Percentiles rank a stretch among this genome's conserved stretches.
These are phyloP conservation scores for Tigriopus japonicus DNA, from an alignment of 1,140 invertebrate species.

Conservation along the genomic window DNA sequence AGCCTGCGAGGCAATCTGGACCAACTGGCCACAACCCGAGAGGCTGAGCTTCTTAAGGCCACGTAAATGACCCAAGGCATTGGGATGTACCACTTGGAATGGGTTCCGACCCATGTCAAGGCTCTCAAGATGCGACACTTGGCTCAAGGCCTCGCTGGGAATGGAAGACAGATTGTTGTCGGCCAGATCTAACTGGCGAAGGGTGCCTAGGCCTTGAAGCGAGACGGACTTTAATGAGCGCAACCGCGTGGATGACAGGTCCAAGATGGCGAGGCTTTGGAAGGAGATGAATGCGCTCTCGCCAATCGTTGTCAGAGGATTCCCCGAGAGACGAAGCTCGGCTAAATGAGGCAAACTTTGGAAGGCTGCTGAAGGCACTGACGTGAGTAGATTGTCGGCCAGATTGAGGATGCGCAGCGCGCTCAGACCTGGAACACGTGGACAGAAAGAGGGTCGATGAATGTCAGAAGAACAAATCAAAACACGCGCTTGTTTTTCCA, in stretches of 20 bases:
- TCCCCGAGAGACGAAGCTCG: conserved; percentile 21
- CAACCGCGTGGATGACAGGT: conserved; percentile 19
- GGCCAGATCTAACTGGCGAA: conserved; percentile 20
- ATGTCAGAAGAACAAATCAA: conserved; percentile 15
- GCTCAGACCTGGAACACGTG: conserved; percentile 21
- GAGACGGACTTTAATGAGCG: conserved; percentile 15
- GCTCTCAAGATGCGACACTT: conserved; percentile 16
- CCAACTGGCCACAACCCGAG: conserved; percentile 11
- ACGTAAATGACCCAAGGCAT: conserved; percentile 13
- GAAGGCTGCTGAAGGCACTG: conserved; percentile 15
- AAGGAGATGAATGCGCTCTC: background rate
- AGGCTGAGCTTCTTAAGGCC: conserved; percentile 15
- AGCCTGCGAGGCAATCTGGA: conserved; percentile 10
- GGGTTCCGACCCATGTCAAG: conserved; percentile 17
- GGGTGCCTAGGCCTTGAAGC: conserved; percentile 20
- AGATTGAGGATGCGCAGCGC: conserved; percentile 20
- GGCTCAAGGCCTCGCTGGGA: conserved; percentile 18
- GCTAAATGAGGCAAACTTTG: conserved; percentile 17
- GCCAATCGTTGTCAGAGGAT: conserved; percentile 19
- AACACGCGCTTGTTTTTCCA: too few relatives aligned
- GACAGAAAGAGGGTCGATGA: conserved; percentile 19
- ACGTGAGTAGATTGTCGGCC: conserved; percentile 20
- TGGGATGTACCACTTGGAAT: conserved; percentile 11
- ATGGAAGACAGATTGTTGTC: conserved; percentile 21
- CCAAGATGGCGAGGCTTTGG: conserved; percentile 15